Evolutionary conservation across 2,797 vertebrate species (phyloP), one percentile per base, ranked within the genome.

Genomic region (Labroides dimidiatus): DNA sequence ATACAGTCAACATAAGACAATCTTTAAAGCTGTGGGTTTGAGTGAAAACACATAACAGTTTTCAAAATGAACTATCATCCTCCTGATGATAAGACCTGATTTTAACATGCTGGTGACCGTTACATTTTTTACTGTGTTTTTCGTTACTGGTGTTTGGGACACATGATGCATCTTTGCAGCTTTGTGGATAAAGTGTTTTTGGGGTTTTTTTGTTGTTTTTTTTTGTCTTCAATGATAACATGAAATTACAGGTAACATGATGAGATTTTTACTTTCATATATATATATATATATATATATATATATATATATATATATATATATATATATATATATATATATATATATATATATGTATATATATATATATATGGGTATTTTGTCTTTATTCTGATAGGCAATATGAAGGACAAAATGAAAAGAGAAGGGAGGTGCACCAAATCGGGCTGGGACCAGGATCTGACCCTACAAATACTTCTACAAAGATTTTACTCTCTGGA

Each of bases 171-270:
- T 73, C 56, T 77, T 75, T 82, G 82, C 86, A 92, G 84, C 87
- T 89, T 82, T 80, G 68, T 59, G 58, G 65, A 61, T 57, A 24
- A 53, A 52, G 74, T n/a, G n/a, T n/a, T n/a, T n/a, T n/a, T n/a
- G n/a, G n/a, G n/a, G n/a, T n/a, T n/a, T n/a, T n/a, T n/a, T n/a
- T n/a, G n/a, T n/a, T 30, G 61, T 76, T 75, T 39, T 82, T 55
- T 86, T 84, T 80, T 88, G 84, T 85, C 57, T 65, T 81, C 84
- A 77, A 77, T 82, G 63, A 83, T 91, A 39, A 39, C 13, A 39
- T 12, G 37, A 6, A 52, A 49, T 66, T 71, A 77, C 78, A 59
- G 75, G 65, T 75, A 81, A 87, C 58, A 73, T 48, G 47, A 48
- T 23, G 52, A 59, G 74, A 1, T 33, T 33, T 33, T 33, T 33